Conservation (phyloP, 2,797 vertebrate genomes). For the Uromys caudimaculatus region DNA sequence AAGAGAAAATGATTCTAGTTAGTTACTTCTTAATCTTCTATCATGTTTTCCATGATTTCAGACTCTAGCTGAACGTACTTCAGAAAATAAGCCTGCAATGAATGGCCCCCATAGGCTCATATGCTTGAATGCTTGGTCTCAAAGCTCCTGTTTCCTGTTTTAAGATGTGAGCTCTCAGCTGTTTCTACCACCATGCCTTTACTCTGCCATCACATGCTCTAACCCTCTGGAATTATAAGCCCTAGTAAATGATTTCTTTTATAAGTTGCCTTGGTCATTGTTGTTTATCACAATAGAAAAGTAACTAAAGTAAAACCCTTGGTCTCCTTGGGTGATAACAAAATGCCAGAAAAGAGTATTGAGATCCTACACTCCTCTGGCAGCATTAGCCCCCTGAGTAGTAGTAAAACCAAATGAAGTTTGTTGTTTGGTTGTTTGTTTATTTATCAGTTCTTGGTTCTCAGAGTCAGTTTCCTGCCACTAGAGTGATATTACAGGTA, state of each 20-base stretch:
- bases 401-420: not conserved
- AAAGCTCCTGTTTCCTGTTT: not conserved
- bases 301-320: not conserved
- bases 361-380: not conserved
- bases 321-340: not conserved
- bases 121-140: not conserved
- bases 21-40: constrained; percentile 22
- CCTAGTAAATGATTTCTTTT: not conserved
- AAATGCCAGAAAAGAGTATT: not conserved
- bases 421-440: not conserved
- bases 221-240: not conserved
- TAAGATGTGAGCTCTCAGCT: not conserved
- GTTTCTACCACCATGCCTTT: not conserved
- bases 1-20: constrained; percentile 4
- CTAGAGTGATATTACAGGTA: not conserved
- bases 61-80: not conserved
- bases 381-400: not conserved
- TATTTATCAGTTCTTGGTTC: not conserved
- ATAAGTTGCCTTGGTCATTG: not conserved
- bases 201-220: not conserved
- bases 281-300: not conserved
- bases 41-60: constrained; percentile 11
- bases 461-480: not conserved
- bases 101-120: not conserved
- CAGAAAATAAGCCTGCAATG: not conserved